These are phyloP conservation scores for Temnothorax curvispinosus DNA, from an alignment of 1,140 invertebrate species.

Conservation along the genomic window DNA sequence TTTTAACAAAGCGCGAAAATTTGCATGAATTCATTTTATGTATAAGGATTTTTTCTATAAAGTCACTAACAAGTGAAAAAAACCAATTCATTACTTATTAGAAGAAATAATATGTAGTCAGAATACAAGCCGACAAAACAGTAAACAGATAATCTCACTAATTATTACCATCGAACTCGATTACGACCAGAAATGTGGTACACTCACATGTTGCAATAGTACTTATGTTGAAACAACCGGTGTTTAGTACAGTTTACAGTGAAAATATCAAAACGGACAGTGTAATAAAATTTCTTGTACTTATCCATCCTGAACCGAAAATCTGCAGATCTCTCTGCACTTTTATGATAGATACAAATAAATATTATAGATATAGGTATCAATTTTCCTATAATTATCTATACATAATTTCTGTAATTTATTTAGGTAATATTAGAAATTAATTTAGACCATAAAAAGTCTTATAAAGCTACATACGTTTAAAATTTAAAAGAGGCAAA, in stretches of 20 bases:
- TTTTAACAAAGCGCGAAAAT: background rate
- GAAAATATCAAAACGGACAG: background rate
- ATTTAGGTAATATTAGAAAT: background rate
- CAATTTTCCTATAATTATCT: background rate
- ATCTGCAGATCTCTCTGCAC: background rate
- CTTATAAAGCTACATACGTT: background rate
- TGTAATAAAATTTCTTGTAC: background rate
- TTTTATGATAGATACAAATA: background rate
- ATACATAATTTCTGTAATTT: background rate
- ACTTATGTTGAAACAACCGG: background rate
- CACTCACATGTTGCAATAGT: background rate
- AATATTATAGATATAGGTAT: background rate
- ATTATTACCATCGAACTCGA: slow-evolving; percentile 1
- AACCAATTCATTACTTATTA: background rate
- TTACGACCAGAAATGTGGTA: background rate
- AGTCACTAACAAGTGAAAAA: background rate
- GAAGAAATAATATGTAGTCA: background rate
- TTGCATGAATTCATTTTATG: background rate
- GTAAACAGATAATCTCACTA: background rate
- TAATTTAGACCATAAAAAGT: background rate
- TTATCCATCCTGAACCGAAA: no score
- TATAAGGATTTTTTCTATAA: no score
- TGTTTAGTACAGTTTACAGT: background rate
- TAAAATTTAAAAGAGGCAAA: background rate
- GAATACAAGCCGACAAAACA: background rate